Conservation (phyloP, 2,797 vertebrate species). For the Sebastes minor region DNA sequence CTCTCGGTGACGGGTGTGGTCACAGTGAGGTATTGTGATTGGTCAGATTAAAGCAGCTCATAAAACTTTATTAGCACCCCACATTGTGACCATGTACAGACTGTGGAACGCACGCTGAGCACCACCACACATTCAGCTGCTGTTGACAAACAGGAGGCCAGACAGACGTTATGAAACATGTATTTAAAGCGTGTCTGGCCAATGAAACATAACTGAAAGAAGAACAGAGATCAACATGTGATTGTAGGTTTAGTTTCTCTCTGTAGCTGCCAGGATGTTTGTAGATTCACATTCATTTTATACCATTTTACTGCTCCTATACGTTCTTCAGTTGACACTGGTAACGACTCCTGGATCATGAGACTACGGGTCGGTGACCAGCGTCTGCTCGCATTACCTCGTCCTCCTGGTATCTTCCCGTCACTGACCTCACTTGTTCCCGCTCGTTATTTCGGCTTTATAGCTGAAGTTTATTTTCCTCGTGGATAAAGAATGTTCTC, state of each 20-base stretch:
- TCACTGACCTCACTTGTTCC: conserved; percentile 24
- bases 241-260: background rate
- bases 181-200: conserved; percentile 41
- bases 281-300: background rate
- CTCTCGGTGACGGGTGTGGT: conserved; percentile 29
- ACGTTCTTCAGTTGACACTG: background rate
- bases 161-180: conserved; percentile 51
- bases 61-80: conserved; percentile 61
- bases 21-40: conserved; percentile 20
- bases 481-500: background rate
- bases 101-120: conserved; percentile 39
- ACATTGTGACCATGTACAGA: conserved; percentile 61
- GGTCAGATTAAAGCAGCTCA: conserved; percentile 61
- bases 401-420: conserved; percentile 20
- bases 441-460: background rate
- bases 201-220: background rate
- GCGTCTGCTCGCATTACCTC: conserved; percentile 33
- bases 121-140: conserved; percentile 19
- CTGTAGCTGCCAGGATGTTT: background rate
- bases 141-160: conserved; percentile 39
- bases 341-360: conserved; percentile 17
- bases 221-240: background rate
- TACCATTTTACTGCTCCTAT: background rate
- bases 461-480: background rate
- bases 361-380: conserved; percentile 2